Evolutionary conservation across 2,797 vertebrate genomes (phyloP).

Genomic region (Eospalax fontanierii): DNA sequence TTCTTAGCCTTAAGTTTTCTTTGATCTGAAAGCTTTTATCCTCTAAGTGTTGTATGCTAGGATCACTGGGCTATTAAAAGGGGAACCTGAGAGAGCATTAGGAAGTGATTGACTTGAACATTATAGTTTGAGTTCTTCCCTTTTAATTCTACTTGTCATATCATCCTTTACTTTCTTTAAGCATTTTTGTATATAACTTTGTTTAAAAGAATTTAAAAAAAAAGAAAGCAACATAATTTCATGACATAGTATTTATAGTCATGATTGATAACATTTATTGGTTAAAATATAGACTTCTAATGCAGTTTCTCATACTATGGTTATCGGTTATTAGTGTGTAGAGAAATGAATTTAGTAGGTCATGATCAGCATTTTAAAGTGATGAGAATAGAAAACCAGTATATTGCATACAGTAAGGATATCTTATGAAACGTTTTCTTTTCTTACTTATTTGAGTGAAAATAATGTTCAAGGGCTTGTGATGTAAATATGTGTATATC

Average conservation of each 20-base stretch:
- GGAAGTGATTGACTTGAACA: not conserved
- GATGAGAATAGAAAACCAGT: too few species aligned
- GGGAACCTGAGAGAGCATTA: not conserved
- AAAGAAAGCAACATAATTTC: slow-evolving; percentile 40
- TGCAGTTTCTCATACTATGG: slow-evolving; percentile 2
- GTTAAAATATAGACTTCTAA: slow-evolving; percentile 11
- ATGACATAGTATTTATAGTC: slow-evolving; percentile 4
- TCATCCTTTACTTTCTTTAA: slow-evolving; percentile 27
- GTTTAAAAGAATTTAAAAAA: slow-evolving; percentile 26
- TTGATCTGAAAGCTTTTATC: not conserved
- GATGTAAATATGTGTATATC: not conserved
- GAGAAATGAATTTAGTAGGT: slow-evolving; percentile 27
- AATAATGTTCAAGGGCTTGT: too few species aligned
- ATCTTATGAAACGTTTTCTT: too few species aligned
- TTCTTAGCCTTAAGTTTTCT: not conserved
- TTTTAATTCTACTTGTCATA: not conserved
- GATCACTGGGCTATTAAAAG: not conserved
- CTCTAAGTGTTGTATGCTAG: too few species aligned
- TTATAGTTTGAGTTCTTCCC: slow-evolving; percentile 12
- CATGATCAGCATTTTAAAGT: slow-evolving; percentile 17
- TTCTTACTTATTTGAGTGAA: too few species aligned
- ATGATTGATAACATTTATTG: slow-evolving; percentile 17
- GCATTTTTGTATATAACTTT: not conserved
- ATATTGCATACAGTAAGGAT: too few species aligned
- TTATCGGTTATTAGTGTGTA: slow-evolving; percentile 24